Percentiles rank a stretch among this genome's conserved stretches.
Evolutionary conservation across 2,113 vertebrate species (phyloP).

Genomic region (Polypterus bichir): DNA sequence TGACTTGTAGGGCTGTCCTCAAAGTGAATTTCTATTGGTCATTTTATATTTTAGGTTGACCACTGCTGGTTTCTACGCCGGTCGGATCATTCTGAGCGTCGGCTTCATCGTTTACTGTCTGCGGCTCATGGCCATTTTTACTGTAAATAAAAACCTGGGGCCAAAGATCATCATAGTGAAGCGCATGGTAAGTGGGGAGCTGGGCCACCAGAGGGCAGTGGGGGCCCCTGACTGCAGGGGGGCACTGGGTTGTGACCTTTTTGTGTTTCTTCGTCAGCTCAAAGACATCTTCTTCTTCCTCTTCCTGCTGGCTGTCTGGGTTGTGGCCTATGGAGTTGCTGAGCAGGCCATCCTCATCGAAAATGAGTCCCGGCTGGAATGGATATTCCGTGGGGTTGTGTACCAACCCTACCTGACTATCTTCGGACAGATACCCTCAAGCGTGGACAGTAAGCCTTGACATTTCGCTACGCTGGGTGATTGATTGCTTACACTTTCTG

Average conservation of each 20-base stretch:
- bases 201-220: background rate
- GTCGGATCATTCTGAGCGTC: conserved; percentile 76
- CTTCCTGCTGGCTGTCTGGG: conserved; percentile 90
- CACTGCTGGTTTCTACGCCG: conserved; percentile 56
- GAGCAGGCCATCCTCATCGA: conserved; percentile 89
- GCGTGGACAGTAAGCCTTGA: conserved; percentile 62
- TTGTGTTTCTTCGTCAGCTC: conserved; percentile 52
- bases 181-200: conserved; percentile 67
- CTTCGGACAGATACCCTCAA: conserved; percentile 75
- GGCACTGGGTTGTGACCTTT: no score
- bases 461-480: no score
- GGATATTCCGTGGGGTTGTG: conserved; percentile 78
- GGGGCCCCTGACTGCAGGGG: background rate
- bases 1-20: no score
- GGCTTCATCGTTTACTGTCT: conserved; percentile 89
- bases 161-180: conserved; percentile 95
- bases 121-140: conserved; percentile 94
- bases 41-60: conserved; percentile 49
- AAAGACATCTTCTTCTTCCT: conserved; percentile 96
- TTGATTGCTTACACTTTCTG: background rate
- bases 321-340: conserved; percentile 89
- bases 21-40: no score
- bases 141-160: conserved; percentile 77
- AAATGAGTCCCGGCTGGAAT: conserved; percentile 73
- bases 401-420: conserved; percentile 90